Conservation (phyloP, 1,140 invertebrate species). For the Eurytemora carolleeae region DNA sequence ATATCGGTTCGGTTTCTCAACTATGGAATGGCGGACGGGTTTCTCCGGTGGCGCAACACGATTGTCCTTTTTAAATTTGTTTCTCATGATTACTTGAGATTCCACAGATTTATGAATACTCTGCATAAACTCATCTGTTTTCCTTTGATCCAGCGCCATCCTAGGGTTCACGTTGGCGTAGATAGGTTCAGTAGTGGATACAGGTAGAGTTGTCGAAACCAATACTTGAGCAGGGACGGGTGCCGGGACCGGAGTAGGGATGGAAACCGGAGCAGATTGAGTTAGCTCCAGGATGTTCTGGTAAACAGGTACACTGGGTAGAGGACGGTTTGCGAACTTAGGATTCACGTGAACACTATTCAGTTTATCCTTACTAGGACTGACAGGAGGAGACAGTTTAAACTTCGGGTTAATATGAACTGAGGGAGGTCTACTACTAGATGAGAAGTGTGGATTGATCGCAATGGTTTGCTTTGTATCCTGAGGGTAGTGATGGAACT, state of each 20-base stretch:
- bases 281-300: too few species aligned
- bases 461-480: too few species aligned
- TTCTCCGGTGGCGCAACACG: not conserved
- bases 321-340: not conserved
- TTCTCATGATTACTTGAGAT: not conserved
- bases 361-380: not conserved
- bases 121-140: not conserved
- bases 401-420: not conserved
- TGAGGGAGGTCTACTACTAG: too few species aligned
- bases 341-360: not conserved
- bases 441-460: too few species aligned
- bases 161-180: not conserved
- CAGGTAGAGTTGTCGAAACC: too few species aligned
- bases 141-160: not conserved
- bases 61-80: not conserved
- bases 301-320: not conserved
- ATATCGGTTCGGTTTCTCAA: not conserved
- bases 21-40: not conserved
- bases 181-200: too few species aligned
- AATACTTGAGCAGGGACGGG: too few species aligned
- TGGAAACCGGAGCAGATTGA: too few species aligned
- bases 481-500: not conserved
- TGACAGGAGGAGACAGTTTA: not conserved
- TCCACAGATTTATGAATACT: not conserved
- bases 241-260: too few species aligned